Conservation (phyloP, 2,113 vertebrate genomes). For the Eolophus roseicapilla region DNA sequence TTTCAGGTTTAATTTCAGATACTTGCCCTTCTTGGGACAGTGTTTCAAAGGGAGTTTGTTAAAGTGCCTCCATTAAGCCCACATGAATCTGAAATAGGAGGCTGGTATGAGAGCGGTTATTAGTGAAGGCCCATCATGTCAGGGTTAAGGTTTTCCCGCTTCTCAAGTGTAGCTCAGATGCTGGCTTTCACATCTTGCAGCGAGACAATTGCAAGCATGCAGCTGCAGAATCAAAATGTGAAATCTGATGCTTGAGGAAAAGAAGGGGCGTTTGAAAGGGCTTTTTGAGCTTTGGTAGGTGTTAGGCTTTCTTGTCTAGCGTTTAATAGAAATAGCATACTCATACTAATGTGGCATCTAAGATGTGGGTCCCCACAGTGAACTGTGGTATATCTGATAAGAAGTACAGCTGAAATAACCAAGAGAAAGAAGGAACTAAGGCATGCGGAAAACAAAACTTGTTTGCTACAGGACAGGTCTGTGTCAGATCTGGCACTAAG, state of each 20-base stretch:
- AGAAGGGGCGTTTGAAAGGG: neutral
- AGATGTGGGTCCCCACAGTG: neutral
- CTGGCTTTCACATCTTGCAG: fast-evolving
- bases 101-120: neutral
- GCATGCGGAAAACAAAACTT: neutral
- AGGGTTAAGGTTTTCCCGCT: neutral
- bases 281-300: neutral
- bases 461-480: neutral
- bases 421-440: neutral
- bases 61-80: neutral
- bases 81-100: neutral
- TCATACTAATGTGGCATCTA: fast-evolving
- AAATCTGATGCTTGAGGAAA: neutral
- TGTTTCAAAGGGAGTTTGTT: neutral
- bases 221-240: neutral
- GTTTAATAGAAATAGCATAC: neutral
- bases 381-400: neutral
- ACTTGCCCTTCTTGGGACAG: neutral
- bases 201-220: neutral
- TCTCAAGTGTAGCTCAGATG: neutral
- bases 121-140: neutral
- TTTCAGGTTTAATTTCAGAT: neutral
- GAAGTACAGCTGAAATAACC: neutral
- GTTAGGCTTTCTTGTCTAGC: neutral
- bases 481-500: neutral